phyloP scores from a whole-genome alignment of 2,113 vertebrate genomes.

The Chroicocephalus ridibundus region DNA sequence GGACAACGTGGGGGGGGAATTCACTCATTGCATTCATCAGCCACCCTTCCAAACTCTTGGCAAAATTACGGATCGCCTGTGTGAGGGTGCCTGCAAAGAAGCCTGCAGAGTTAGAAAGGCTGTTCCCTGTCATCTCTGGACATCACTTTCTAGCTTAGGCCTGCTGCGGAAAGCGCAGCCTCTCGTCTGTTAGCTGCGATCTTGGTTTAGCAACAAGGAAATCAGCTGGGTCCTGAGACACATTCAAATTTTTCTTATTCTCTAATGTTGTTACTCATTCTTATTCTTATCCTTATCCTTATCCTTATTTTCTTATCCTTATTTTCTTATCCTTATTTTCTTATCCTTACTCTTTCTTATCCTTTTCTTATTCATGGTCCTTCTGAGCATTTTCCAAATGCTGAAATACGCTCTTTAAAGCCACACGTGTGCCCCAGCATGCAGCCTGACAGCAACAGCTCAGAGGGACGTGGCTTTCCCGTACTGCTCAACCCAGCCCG shows the following conservation, averaged over 20 bases:
- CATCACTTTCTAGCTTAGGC: neutral
- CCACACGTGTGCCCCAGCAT: fast-evolving
- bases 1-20: conserved; percentile 90
- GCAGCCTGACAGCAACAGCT: neutral
- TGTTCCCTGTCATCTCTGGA: fast-evolving
- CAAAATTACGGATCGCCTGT: conserved; percentile 96
- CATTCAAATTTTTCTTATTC: neutral
- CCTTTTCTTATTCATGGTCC: neutral
- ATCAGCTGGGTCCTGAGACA: neutral
- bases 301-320: neutral
- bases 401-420: neutral
- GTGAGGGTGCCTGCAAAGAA: conserved; percentile 88
- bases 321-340: neutral
- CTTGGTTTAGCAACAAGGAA: neutral
- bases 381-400: neutral
- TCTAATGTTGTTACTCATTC: neutral
- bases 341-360: neutral
- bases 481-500: neutral
- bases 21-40: conserved; percentile 92
- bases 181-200: neutral
- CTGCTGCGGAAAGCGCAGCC: neutral
- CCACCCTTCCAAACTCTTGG: conserved; percentile 97
- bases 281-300: neutral
- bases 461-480: neutral
- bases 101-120: neutral